Evolutionary conservation across 2,888 invertebrate species (phyloP), one percentile per base, ranked within the genome.

Genomic region (Macrosiphum euphorbiae): DNA sequence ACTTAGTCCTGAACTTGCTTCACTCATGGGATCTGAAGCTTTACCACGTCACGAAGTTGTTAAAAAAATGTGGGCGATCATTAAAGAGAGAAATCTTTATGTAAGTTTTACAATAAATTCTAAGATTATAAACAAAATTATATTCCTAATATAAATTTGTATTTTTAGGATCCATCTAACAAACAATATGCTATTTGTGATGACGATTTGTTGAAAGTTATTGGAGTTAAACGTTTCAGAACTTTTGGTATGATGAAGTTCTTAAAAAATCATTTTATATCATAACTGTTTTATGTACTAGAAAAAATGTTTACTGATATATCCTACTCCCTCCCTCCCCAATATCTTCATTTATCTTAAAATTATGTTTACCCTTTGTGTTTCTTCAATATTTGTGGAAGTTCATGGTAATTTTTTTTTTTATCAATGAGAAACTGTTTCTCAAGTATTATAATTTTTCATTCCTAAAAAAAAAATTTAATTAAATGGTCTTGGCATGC

Each of bases 161-260:
- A 91, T 90, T 95, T 95, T 94, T 95, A 97, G 97, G 99, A 99
- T 96, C 99, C 99, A 24, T 98, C 98, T 95, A 99, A 99, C 96
- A 98, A 98, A 96, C 99, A 99, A 96, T 99, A 97, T 95, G 99
- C 99, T 95, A 98, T 99, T 95, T 99, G 99, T 96, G 99, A 99
- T 96, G 98, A 98, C 92, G 98, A 98, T 92, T 96, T 99, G 85
- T 96, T 97, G 96, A 98, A 98, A 96, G 98, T 99, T 84, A 98
- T 99, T 96, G 98, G 96, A 84, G 97, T 98, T 3, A 98, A 98
- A 96, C 97, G 98, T 95, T 98, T 99, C 97, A 97, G 98, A 95
- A 98, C 98, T 94, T 99, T 99, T 95, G 99, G 98, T 95, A 99
- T 99, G 99, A 98, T 99, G 98, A 99, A 99, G 96, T 98, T 98